phyloP scores from a whole-genome alignment of 2,797 vertebrate genomes.

The Sternarchorhynchus goeldii region DNA sequence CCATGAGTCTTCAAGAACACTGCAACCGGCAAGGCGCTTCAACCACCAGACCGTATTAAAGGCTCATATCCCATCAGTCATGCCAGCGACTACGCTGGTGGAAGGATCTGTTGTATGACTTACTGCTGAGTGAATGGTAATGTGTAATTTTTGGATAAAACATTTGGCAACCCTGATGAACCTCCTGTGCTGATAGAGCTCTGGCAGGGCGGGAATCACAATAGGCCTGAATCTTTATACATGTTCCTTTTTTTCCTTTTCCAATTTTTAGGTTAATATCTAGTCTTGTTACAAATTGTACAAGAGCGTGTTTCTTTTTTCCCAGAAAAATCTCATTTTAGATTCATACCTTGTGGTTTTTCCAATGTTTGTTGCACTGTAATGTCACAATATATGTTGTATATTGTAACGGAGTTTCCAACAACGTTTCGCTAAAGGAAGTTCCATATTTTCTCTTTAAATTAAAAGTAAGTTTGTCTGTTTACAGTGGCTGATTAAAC shows the following conservation, averaged over 20 bases:
- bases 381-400: background rate
- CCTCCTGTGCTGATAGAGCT: background rate
- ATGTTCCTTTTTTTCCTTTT: background rate
- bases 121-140: constrained; percentile 63
- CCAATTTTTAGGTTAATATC: constrained; percentile 5
- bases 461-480: background rate
- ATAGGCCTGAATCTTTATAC: background rate
- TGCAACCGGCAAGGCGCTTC: constrained; percentile 65
- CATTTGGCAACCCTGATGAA: constrained; percentile 29
- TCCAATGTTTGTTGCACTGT: too few species aligned
- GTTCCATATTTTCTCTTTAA: background rate
- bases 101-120: constrained; percentile 58
- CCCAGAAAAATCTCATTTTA: too few species aligned
- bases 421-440: background rate
- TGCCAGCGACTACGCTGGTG: constrained; percentile 52
- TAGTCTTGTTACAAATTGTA: constrained; percentile 5
- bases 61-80: constrained; percentile 39
- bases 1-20: constrained; percentile 55
- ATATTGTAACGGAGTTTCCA: background rate
- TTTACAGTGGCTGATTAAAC: background rate
- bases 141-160: constrained; percentile 63
- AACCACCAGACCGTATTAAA: constrained; percentile 55
- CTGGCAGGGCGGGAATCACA: background rate
- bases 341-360: too few species aligned
- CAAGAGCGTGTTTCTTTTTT: too few species aligned